Evolutionary conservation across 2,113 vertebrate genomes (phyloP), one percentile per base, ranked within the genome.

Genomic region (Erinaceus europaeus): DNA sequence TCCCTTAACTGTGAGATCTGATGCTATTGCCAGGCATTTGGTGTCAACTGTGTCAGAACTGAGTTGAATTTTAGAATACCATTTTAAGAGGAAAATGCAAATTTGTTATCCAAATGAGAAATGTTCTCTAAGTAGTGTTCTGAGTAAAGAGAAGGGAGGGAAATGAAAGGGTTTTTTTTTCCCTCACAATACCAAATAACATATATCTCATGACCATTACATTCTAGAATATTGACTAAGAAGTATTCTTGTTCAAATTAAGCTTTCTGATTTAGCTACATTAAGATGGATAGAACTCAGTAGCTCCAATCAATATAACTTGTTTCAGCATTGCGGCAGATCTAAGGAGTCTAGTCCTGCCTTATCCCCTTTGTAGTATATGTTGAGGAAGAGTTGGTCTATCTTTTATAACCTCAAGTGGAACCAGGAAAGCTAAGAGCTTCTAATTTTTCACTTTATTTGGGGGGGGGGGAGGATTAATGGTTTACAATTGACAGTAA

Each of bases 301-400:
- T 3, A 21, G 11, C 10, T 84, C 36, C 20, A 21, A 36, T 0
- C 3, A 32, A 75, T 27, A 75, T 27, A 12, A 5, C 20, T 62
- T 72, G 4, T 57, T 84, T 90, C 91, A 82, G 91, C 86, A 90
- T 84, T 77, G 91, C 84, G 90, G 90, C 65, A 89, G 80, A 88
- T 77, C 74, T 68, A 36, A 23, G 25, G 9, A 55, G 1, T 69
- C 84, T 57, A n/a, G 20, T 23, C 8, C 50, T 32, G 59, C 18
- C 50, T n/a, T n/a, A n/a, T n/a, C n/a, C n/a, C n/a, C n/a, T 53
- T 25, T 18, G 27, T 1, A 34, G 9, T 12, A 13, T 27, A 53
- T 88, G 73, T 9, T 65, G 50, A 40, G 7, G 34, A 74, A 27
- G 40, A 34, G 9, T 17, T 77, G 36, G 27, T 6, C 64, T 18